Conservation (phyloP, 2,113 vertebrate species). For the Chloroceryle aenea region DNA sequence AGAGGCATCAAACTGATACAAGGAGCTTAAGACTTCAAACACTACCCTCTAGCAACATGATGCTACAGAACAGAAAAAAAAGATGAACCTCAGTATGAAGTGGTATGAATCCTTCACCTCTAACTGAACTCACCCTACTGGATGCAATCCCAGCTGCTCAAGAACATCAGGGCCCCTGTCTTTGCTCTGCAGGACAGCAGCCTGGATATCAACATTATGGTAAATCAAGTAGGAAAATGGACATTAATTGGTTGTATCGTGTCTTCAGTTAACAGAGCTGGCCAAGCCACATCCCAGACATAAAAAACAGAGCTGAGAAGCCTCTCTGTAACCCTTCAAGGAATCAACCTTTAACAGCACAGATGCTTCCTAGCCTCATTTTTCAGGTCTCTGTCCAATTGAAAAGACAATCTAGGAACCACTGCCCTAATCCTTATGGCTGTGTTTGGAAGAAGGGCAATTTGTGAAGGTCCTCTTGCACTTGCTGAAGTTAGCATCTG, state of each 20-base stretch:
- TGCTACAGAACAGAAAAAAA: background rate
- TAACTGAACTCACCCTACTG: slow-evolving; percentile 49
- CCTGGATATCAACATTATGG: slow-evolving; percentile 37
- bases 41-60: background rate
- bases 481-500: background rate
- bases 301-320: background rate
- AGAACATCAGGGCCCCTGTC: background rate
- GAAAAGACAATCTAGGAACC: background rate
- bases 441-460: background rate
- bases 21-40: background rate
- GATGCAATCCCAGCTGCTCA: slow-evolving; percentile 51
- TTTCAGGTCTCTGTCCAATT: background rate
- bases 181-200: slow-evolving; percentile 43
- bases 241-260: background rate
- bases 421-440: background rate
- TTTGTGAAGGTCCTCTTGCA: background rate
- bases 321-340: background rate
- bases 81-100: background rate
- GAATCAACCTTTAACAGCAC: background rate
- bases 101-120: slow-evolving; percentile 40
- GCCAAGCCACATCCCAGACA: background rate
- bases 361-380: background rate
- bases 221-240: slow-evolving; percentile 51
- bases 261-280: background rate
- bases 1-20: background rate